Evolutionary conservation across 2,113 vertebrate species (phyloP), one percentile per base, ranked within the genome.

Genomic region (Hassar affinis): DNA sequence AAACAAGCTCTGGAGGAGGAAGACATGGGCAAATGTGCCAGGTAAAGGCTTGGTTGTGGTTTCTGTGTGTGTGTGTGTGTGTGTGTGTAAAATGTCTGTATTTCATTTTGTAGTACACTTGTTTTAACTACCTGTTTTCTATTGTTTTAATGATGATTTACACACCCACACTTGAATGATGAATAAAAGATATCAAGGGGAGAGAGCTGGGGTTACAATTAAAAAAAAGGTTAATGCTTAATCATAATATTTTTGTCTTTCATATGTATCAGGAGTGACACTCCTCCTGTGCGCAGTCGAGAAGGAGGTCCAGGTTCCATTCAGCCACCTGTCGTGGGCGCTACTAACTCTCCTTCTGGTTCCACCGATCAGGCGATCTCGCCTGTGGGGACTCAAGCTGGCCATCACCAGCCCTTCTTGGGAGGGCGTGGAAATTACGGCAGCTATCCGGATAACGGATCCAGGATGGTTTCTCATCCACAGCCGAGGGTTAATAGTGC

Each of bases 391-490:
- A 84, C 88, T 56, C 92, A 93, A 76, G 89, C 89, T 56, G 90
- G 89, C 85, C 93, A 93, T 91, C 33, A 93, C 0, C 93, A 94
- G 81, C 86, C 93, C 47, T 97, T 96, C 62, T 89, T 96, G 76
- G 92, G 94, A 27, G 94, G 93, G 47, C 93, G 95, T 18, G 85
- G 91, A 61, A 93, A 90, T 89, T 95, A 88, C 90, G 93, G 77
- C 89, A 94, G 91, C 88, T 97, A 96, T 85, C 91, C 95, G 0
- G 96, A 97, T 78, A 94, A 93, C 78, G 94, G 95, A 82, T 88
- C 90, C 6, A 91, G 94, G 86, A 93, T 91, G 86, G 91, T 85
- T 78, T 89, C 86, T 81, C 94, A 94, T 77, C 91, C 94, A 20
- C 90, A 92, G 85, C 92, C 90, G 91, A 89, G 96, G 91, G 81